Evolutionary conservation across 2,888 invertebrate species (phyloP), one percentile per base, ranked within the genome.

Genomic region (Priocnemis perturbator): DNA sequence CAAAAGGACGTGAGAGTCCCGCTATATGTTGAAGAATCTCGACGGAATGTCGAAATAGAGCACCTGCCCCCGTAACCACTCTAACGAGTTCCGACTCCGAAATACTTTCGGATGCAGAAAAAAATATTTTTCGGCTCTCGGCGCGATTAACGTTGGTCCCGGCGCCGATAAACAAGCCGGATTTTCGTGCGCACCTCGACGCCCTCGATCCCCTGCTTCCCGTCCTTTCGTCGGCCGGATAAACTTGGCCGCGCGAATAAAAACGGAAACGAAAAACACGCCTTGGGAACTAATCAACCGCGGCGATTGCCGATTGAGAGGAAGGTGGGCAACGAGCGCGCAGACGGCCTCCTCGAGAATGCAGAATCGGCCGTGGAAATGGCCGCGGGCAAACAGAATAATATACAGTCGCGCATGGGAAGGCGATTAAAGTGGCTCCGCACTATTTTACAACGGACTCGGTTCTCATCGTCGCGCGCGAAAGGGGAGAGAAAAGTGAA

Each of bases 341-440:
- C 37, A 37, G 37, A 37, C 37, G 66, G 67, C 50, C 74, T 77
- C 74, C 69, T 69, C 77, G 66, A 69, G 69, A 60, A 62, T 59
- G 62, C 55, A 64, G 53, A 69, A 68, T 74, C 57, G 56, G 52
- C 48, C 20, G 37, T 21, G 67, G 47, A 26, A 57, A 73, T 64
- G 69, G 61, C 66, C 66, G 62, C 47, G 47, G 52, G 66, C 81
- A 74, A 76, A 79, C 72, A 76, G 74, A 81, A 79, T 78, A 81
- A 79, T 68, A 81, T 69, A 73, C 77, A 75, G 68, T 81, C 77
- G 58, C n/a, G 37, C 37, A 71, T 77, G 74, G 70, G 71, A 45
- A 21, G 64, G 61, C 71, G 73, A 66, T 79, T 69, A 67, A 73
- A 75, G 63, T 69, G 37, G 37, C 11, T 20, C 70, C 63, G 60